Conservation (phyloP, 1,140 invertebrate species). For the Globodera rostochiensis region DNA sequence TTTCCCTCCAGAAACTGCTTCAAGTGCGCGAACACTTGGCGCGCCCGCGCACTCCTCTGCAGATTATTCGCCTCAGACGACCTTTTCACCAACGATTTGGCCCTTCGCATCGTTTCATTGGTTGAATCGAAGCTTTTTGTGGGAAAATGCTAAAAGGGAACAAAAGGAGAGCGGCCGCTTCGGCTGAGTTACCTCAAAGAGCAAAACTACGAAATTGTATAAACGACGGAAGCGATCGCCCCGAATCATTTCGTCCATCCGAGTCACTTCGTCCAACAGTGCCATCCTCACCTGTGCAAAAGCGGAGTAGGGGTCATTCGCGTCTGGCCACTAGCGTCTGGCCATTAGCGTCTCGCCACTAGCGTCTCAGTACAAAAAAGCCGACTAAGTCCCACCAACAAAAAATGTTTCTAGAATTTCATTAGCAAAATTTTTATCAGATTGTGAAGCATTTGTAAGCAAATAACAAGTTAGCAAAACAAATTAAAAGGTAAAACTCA, state of each 20-base stretch:
- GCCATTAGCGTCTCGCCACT: too few relatives aligned
- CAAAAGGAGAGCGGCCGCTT: not conserved
- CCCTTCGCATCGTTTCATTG: slow-evolving; percentile 19
- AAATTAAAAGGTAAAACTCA: too few relatives aligned
- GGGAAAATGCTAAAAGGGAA: slow-evolving; percentile 44
- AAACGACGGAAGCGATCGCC: slow-evolving; percentile 61
- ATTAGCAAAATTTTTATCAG: too few relatives aligned
- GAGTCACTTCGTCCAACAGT: slow-evolving; percentile 57
- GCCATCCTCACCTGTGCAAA: slow-evolving; percentile 46
- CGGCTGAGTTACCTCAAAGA: slow-evolving; percentile 50
- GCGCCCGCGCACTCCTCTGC: slow-evolving; percentile 56
- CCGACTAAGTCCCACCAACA: too few relatives aligned
- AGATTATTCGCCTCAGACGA: slow-evolving; percentile 25
- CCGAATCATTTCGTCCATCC: slow-evolving; percentile 46
- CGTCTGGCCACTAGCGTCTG: too few relatives aligned
- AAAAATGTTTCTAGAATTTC: too few relatives aligned
- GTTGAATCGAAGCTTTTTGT: slow-evolving; percentile 29
- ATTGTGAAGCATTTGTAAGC: too few relatives aligned
- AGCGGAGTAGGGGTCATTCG: too few relatives aligned
- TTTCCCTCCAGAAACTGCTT: slow-evolving; percentile 49
- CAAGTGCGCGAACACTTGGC: slow-evolving; percentile 57
- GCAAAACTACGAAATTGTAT: slow-evolving; percentile 58
- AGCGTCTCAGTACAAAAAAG: too few relatives aligned
- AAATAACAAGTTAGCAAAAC: too few relatives aligned
- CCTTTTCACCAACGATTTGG: not conserved